Evolutionary conservation across 2,888 invertebrate species (phyloP), one percentile per base, ranked within the genome.

Genomic region (Autographa pulchrina): DNA sequence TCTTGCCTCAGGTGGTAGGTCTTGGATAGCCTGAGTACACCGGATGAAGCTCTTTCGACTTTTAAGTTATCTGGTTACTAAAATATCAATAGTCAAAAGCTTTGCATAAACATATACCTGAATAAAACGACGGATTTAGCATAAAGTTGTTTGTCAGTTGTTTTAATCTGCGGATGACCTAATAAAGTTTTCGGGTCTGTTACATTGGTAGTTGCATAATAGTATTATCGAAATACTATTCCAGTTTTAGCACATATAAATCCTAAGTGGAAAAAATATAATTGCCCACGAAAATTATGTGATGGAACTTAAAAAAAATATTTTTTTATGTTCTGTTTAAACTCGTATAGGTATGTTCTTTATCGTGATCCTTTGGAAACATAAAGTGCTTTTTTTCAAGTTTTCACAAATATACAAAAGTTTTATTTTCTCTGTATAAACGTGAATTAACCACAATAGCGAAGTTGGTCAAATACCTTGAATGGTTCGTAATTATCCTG

Each of bases 401-500:
- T 14, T 16, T n/a, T 6, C 5, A n/a, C n/a, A 48, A 48, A 48
- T n/a, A 20, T 9, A 54, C 20, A 25, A 56, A 56, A 9, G 6
- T 11, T 54, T 20, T 11, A n/a, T 18, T 13, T 13, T 11, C 13
- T 9, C 20, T 11, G 20, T 56, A 13, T 43, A 14, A 18, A 20
- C 6, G n/a, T 52, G 25, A 9, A 20, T 56, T 7, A 13, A 14
- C 13, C 54, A 64, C 54, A 59, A 74, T 65, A 61, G 60, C 48
- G 32, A 63, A 52, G 65, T 43, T 68, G 58, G 64, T 52, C 65
- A 56, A 64, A 52, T 62, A 67, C 58, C 61, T 75, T 69, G 59
- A 78, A 74, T 64, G 9, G 43, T 38, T 41, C 43, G 78, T 65
- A 80, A 83, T 82, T 81, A 74, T 83, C 61, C 68, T 9, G 70